Percentiles rank a stretch among this genome's conserved stretches.
These are phyloP conservation scores for Tragelaphus buxtoni DNA, from an alignment of 2,113 vertebrate species.

Conservation along the genomic window DNA sequence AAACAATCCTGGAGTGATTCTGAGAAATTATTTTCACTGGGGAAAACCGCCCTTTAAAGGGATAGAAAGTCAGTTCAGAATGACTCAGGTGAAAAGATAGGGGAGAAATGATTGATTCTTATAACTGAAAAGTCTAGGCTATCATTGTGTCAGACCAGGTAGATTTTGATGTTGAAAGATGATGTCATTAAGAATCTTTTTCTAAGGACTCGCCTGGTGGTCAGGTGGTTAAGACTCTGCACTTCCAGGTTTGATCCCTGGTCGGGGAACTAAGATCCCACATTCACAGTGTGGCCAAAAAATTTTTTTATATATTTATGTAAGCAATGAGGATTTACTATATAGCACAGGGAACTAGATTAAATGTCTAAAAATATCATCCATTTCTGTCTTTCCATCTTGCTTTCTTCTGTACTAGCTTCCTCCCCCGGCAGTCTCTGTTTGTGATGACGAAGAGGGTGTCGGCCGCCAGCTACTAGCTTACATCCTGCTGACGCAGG, in stretches of 20 bases:
- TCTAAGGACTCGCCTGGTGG: not conserved
- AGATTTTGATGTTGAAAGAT: not conserved
- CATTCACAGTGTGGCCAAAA: not conserved
- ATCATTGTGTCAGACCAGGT: not conserved
- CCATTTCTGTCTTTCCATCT: not conserved
- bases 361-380: not conserved
- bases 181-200: not conserved
- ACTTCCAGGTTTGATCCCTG: not conserved
- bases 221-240: not conserved
- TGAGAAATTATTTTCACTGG: not conserved
- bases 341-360: not conserved
- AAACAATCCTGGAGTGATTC: not conserved
- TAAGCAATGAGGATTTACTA: not conserved
- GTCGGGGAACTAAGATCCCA: not conserved
- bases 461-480: not conserved
- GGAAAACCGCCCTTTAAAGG: not conserved
- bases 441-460: not conserved
- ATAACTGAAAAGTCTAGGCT: not conserved
- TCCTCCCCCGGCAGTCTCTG: not conserved
- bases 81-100: not conserved
- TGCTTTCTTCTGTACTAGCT: not conserved
- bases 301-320: fast-evolving
- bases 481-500: not conserved
- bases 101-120: not conserved
- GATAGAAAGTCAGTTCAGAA: not conserved